phyloP scores from a whole-genome alignment of 2,113 vertebrate species.

The Malurus cyaneus region DNA sequence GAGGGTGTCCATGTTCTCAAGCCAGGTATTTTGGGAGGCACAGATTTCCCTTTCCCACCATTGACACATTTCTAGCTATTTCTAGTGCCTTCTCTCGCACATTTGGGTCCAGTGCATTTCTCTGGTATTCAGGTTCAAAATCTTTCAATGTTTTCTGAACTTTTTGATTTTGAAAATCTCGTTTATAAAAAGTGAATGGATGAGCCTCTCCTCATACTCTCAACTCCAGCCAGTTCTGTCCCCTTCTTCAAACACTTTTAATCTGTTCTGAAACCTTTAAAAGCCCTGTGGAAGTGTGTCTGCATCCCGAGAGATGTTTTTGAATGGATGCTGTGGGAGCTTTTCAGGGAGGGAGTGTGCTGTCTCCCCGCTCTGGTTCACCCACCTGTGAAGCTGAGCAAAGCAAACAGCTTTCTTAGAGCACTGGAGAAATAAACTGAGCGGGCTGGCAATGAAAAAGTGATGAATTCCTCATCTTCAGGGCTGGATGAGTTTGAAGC shows the following conservation, averaged over 20 bases:
- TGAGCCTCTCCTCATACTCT: not conserved
- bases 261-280: not conserved
- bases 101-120: rapidly evolving
- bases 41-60: not conserved
- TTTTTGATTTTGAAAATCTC: not conserved
- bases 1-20: rapidly evolving
- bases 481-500: not conserved
- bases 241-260: not conserved
- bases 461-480: slow-evolving; percentile 14
- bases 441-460: not conserved
- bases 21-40: not conserved
- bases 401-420: not conserved
- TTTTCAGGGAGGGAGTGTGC: not conserved
- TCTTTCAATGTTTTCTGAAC: not conserved
- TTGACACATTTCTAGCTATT: not conserved
- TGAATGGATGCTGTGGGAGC: not conserved
- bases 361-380: rapidly evolving
- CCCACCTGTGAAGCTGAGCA: not conserved
- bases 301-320: not conserved
- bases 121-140: not conserved
- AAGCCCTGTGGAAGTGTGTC: not conserved
- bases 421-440: not conserved
- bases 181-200: not conserved
- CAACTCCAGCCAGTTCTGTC: not conserved
- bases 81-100: not conserved